Base-by-base conservation (phyloP, 2,113 vertebrate species). In the Oreotrochilus melanogaster region DNA sequence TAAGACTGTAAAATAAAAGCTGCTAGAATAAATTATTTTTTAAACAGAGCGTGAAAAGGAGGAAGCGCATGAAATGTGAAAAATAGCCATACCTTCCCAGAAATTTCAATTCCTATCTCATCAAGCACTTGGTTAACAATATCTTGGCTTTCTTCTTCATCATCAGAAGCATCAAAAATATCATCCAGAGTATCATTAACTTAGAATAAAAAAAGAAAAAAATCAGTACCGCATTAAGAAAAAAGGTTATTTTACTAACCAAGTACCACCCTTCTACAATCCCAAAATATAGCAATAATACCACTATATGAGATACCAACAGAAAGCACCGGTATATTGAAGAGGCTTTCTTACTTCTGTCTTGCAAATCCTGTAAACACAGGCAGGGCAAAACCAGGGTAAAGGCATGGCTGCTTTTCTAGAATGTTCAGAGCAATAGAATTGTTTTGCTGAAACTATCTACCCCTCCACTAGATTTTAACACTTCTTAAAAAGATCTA, bases 31-130 rank as follows among this genome's bases (percentile, higher is more conserved):
- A 93, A 27, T 18, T 14, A 5, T 9, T 37, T 35, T 22, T 18
- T 13, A 60, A 10, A 23, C n/a, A 66, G 31, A 6, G 7, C n/a
- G 48, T 3, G 25, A 25, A n/a, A 31, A 14, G 65, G 21, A 86
- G 72, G 39, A 33, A 74, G 23, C 51, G 61, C 7, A 16, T 3
- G 4, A 78, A 57, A 14, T 7, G 4, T 33, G 31, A 84, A 37
- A 81, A 73, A 45, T 2, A 10, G 33, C 62, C 87, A 64, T 97
- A 99, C 99, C 98, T 99, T 99, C 97, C 98, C 99, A 88, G 99
- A 98, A 93, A 99, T 99, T 98, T 99, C 99, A 80, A 99, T 99
- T 95, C 99, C 99, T 33, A 99, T 99, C 98, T 99, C 99, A 97
- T 99, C 99, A 89, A 99, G 98, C 86, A 99, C 99, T 98, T 99